phyloP scores from a whole-genome alignment of 2,797 vertebrate species.

The Clarias pachynema region DNA sequence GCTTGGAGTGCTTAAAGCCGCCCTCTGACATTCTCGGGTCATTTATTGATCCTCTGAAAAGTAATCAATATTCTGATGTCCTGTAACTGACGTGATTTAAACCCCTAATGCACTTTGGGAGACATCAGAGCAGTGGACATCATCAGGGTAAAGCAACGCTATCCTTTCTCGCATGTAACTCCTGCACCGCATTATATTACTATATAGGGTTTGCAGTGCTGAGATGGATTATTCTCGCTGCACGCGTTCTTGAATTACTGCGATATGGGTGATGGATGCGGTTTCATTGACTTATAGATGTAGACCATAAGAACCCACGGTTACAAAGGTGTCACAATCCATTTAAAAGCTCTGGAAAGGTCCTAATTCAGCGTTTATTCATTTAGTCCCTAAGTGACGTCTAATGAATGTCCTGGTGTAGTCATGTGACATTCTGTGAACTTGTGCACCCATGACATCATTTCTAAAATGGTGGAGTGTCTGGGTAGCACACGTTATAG shows the following conservation, averaged over 20 bases:
- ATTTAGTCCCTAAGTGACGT: too few relatives aligned
- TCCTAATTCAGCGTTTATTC: too few relatives aligned
- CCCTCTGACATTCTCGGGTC: slow-evolving; percentile 11
- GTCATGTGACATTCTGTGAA: too few relatives aligned
- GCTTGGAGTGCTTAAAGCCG: slow-evolving; percentile 28
- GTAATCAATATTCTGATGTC: background rate
- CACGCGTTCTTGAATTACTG: background rate
- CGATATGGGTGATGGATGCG: background rate
- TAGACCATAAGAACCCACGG: too few relatives aligned
- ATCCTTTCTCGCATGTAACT: background rate
- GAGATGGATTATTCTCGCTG: background rate
- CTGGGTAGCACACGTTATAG: too few relatives aligned
- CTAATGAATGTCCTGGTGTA: too few relatives aligned
- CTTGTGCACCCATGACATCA: too few relatives aligned
- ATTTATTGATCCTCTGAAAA: slow-evolving; percentile 2
- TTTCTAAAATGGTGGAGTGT: too few relatives aligned
- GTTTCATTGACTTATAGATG: background rate
- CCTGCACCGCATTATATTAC: background rate
- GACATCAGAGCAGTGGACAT: background rate
- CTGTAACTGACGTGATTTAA: background rate
- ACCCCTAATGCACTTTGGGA: background rate
- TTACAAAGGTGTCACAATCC: too few relatives aligned
- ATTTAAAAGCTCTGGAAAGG: too few relatives aligned
- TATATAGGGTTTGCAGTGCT: background rate
- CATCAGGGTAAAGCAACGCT: background rate